A percentile compares a stretch with the other conserved stretches of the same genome.
Conservation (phyloP, 1,140 invertebrate species). For the Ips nitidus region DNA sequence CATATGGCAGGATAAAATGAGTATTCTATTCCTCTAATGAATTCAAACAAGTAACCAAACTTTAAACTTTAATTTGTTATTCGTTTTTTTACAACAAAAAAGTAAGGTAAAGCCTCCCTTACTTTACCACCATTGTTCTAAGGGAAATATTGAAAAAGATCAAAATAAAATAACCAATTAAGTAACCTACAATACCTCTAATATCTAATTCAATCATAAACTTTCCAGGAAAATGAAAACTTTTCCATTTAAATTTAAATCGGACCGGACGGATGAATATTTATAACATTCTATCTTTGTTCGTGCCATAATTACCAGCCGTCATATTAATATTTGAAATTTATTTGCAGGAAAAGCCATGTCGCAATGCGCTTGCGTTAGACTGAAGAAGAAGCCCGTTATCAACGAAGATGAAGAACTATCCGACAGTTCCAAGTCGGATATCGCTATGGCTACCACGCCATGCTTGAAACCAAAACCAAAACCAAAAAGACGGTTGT, state of each 20-base stretch:
- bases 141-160: too few relatives aligned
- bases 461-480: conserved; percentile 14
- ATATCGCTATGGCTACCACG: conserved; percentile 20
- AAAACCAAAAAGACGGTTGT: conserved; percentile 27
- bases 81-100: too few relatives aligned
- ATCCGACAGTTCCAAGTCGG: conserved; percentile 36
- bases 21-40: too few relatives aligned
- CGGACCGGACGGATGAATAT: background rate
- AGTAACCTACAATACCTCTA: too few relatives aligned
- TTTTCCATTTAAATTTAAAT: background rate
- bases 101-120: too few relatives aligned
- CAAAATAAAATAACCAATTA: too few relatives aligned
- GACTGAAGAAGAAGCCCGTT: conserved; percentile 27
- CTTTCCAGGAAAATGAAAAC: background rate
- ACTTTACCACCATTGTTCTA: too few relatives aligned
- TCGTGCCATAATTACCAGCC: too few relatives aligned
- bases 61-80: too few relatives aligned
- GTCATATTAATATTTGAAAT: background rate
- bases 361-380: conserved; percentile 37
- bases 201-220: background rate
- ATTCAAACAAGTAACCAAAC: too few relatives aligned
- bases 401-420: conserved; percentile 38
- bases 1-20: too few relatives aligned
- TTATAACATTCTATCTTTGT: too few relatives aligned
- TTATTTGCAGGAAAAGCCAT: background rate